phyloP scores from a whole-genome alignment of 2,888 invertebrate species.

The Rambutsinella grinnellia region DNA sequence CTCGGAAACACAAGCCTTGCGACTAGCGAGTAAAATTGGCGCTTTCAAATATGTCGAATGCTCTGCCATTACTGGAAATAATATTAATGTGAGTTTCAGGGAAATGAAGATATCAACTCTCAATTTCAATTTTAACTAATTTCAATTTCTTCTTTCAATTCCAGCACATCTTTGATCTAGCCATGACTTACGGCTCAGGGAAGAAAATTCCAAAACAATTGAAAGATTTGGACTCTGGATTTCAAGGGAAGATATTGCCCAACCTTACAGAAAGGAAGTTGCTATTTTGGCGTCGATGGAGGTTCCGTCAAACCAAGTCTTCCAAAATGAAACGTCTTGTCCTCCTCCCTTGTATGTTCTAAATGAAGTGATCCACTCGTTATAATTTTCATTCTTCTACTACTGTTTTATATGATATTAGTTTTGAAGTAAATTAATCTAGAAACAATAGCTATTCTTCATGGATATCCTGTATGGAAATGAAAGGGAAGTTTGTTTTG shows the following conservation, averaged over 20 bases:
- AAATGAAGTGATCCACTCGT: background rate
- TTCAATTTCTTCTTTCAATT: conserved; percentile 19
- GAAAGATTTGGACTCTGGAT: conserved; percentile 16
- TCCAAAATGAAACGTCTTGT: conserved; percentile 54
- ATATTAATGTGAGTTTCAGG: too few relatives aligned
- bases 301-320: conserved; percentile 44
- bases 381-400: background rate
- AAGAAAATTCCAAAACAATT: conserved; percentile 26
- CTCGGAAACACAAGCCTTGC: too few relatives aligned
- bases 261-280: conserved; percentile 38
- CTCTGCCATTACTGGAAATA: too few relatives aligned
- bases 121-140: background rate
- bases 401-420: background rate
- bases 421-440: too few relatives aligned
- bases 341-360: conserved; percentile 30
- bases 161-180: conserved; percentile 56
- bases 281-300: conserved; percentile 50
- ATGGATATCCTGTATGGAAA: too few relatives aligned
- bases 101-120: background rate
- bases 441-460: too few relatives aligned
- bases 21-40: conserved; percentile 73
- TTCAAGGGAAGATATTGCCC: conserved; percentile 31
- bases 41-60: conserved; percentile 76
- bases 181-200: conserved; percentile 33
- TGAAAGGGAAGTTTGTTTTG: too few relatives aligned